Base-by-base conservation (phyloP, 2,888 invertebrate species). In the Idaea straminata region DNA sequence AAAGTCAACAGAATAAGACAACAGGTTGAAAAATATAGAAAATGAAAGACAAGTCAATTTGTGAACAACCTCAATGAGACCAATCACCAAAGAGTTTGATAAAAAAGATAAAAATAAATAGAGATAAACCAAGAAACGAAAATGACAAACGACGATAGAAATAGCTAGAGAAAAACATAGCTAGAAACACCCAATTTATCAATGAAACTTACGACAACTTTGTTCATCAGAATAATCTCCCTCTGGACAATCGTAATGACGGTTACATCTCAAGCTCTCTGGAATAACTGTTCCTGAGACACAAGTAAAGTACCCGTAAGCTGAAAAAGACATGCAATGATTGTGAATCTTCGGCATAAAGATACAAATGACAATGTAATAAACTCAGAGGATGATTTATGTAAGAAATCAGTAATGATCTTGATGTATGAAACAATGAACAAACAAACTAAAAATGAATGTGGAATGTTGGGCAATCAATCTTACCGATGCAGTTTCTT, bases 211-310 rank as follows among this genome's bases (percentile, higher is more conserved):
- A 96, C 96, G 95, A 94, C 96, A 97, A 83, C 95, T 93, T 77
- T 94, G 93, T 89, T 97, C 97, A 84, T 97, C 97, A 58, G 96
- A 95, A 83, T 94, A 93, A 92, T 97, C 96, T 68, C 85, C 89
- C 57, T 67, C 71, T 75, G 88, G 86, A 84, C 96, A 96, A 91
- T 96, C 96, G 76, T 93, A 93, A 66, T 87, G 88, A 63, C 94
- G 93, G 88, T 96, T 94, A 87, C 96, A 96, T 81, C 93, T 90
- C 82, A 90, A 88, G 74, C 84, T 83, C 73, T 88, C 83, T 57
- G 93, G 87, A 80, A 96, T 94, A 80, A 95, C 93, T 81, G 92
- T 92, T 77, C 95, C 95, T 80, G 90, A 93, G 77, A 94, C 93
- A 92, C 97, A 98, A 84, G 90, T 94, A 92, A 95, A 96, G 87